Evolutionary conservation across 2,888 invertebrate genomes (phyloP).

Genomic region (Acheta domesticus): DNA sequence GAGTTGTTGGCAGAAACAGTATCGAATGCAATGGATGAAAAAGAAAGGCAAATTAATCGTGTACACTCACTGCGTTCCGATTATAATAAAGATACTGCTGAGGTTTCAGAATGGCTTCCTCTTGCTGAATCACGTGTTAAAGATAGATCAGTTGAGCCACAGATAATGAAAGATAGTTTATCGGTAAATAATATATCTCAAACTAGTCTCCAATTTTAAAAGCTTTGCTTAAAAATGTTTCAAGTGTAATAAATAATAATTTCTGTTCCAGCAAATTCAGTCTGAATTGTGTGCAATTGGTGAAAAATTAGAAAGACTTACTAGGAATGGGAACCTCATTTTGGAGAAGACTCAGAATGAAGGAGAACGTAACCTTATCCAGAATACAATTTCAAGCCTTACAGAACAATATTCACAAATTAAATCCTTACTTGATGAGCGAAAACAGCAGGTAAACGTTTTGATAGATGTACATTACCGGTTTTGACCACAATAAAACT

Average conservation of each 20-base stretch:
- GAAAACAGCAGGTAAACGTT: conserved; percentile 61
- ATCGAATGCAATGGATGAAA: conserved; percentile 78
- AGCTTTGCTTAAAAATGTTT: background rate
- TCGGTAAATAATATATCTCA: conserved; percentile 47
- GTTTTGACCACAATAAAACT: no score
- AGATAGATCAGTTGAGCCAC: conserved; percentile 74
- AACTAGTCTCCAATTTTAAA: background rate
- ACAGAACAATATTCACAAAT: conserved; percentile 76
- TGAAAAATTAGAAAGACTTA: conserved; percentile 74
- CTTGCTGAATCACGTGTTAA: conserved; percentile 79
- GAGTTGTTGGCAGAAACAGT: conserved; percentile 78
- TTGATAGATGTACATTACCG: conserved; percentile 48
- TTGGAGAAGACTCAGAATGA: conserved; percentile 76
- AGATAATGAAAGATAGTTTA: conserved; percentile 70
- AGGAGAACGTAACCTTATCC: conserved; percentile 70
- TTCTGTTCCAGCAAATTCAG: conserved; percentile 57
- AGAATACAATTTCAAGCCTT: conserved; percentile 69
- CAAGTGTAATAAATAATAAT: background rate
- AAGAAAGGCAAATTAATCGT: conserved; percentile 80
- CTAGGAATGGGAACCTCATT: conserved; percentile 73
- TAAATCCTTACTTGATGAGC: conserved; percentile 74
- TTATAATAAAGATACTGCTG: conserved; percentile 74
- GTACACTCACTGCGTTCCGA: conserved; percentile 78
- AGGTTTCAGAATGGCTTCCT: conserved; percentile 78
- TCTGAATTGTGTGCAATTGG: conserved; percentile 67